Conservation (phyloP, 1,140 invertebrate genomes). For the Bombus consobrinus region DNA sequence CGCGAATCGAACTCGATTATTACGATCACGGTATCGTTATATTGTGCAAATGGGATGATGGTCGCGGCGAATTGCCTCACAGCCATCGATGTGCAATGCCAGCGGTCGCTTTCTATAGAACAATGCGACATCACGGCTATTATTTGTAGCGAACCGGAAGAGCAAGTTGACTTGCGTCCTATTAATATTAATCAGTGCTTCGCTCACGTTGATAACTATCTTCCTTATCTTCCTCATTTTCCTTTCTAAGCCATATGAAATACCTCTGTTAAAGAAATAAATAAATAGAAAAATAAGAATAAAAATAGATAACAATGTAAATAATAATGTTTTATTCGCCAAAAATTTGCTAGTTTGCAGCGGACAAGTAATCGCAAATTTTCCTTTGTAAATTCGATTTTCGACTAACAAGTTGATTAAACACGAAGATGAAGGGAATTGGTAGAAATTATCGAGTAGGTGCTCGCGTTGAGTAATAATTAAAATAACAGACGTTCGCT, state of each 20-base stretch:
- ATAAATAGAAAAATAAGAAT: not conserved
- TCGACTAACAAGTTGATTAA: not conserved
- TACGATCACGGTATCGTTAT: slow-evolving; percentile 14
- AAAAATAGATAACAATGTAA: not conserved
- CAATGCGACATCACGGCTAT: slow-evolving; percentile 37
- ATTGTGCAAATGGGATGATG: slow-evolving; percentile 23
- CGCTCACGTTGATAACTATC: not conserved
- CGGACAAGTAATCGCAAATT: not conserved
- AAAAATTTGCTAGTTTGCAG: too few species aligned
- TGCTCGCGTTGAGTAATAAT: slow-evolving; percentile 17
- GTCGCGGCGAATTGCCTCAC: slow-evolving; percentile 25
- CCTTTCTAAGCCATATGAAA: not conserved
- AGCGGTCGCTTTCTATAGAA: slow-evolving; percentile 29
- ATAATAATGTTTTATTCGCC: too few species aligned
- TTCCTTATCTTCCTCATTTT: not conserved
- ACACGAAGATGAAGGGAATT: not conserved
- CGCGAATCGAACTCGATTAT: not conserved
- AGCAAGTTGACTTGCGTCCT: not conserved
- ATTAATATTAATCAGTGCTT: slow-evolving; percentile 33
- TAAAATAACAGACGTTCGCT: slow-evolving; percentile 26
- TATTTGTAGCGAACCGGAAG: slow-evolving; percentile 34
- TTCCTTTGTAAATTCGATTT: not conserved
- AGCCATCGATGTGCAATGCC: slow-evolving; percentile 33
- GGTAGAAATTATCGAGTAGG: slow-evolving; percentile 1
- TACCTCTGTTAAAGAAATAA: not conserved